Evolutionary conservation across 2,113 vertebrate species (phyloP), one percentile per base, ranked within the genome.

Genomic region (Colistium nudipinnis): DNA sequence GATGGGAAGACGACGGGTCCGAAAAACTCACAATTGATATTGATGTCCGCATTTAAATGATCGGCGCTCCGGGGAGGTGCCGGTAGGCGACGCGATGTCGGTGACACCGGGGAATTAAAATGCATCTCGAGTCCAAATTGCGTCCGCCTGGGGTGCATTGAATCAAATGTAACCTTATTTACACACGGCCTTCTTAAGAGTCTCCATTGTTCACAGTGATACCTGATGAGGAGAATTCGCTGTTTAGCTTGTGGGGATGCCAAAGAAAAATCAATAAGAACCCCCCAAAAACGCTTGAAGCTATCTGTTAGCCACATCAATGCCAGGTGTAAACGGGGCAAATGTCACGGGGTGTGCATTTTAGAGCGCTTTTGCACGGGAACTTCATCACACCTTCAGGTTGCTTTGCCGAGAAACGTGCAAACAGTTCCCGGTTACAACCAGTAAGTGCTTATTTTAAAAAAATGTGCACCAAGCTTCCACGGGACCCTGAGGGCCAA

Each of bases 21-120:
- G 60, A 82, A 73, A n/a, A 72, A 75, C 44, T 62, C 69, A 83
- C 78, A 70, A 81, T 79, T 76, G 69, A 76, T 79, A 77, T 72
- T 72, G 76, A 83, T 49, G 71, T 82, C 49, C 68, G 66, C 5
- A 17, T 72, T 66, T 67, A 63, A 78, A 68, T 43, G 62, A 82
- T 78, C 80, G 75, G 39, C 43, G 24, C 47, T 61, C 45, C 30
- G 25, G 62, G 53, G 39, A 2, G 11, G 14, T 28, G 49, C 41
- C 30, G 36, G 53, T 49, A 72, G 30, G 28, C 25, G 7, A 33
- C 9, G 9, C 9, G 9, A 4, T 33, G 31, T 9, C 31, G 31
- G 31, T n/a, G n/a, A n/a, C n/a, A n/a, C n/a, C n/a, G n/a, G n/a
- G n/a, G n/a, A 33, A 33, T 33, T 33, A 33, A 33, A 4, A 33